Evolutionary conservation across 37 sponge, comb jelly and placozoan genomes (phyloP), one percentile per base, ranked within the genome.

Genomic region (Haliclona indistincta): DNA sequence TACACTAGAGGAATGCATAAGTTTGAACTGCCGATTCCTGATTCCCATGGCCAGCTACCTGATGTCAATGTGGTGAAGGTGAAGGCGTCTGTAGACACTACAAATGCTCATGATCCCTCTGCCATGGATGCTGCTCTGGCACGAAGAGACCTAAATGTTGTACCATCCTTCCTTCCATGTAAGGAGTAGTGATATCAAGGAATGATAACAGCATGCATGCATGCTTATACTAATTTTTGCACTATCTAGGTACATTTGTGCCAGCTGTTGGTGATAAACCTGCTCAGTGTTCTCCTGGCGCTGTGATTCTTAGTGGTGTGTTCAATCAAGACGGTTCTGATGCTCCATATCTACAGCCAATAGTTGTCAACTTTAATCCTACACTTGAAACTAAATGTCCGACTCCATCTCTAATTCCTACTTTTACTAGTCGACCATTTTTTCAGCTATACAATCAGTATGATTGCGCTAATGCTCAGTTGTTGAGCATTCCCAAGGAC

Each of bases 131-230:
- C 39, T 20, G 69, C 43, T 2, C 43, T 68, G 36, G 69, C 69
- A 5, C 69, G 69, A 20, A n/a, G 69, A 3, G 69, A 68, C 43
- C 69, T 68, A n/a, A 68, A 68, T 42, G 69, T 68, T 68, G 69
- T 68, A 0, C 69, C 69, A 40, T 39, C 67, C 25, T 66, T 66
- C 38, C 67, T 66, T 25, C 67, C 67, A 30, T 28, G 28, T n/a
- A n/a, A n/a, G n/a, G n/a, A n/a, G n/a, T n/a, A n/a, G n/a, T n/a
- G n/a, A n/a, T n/a, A n/a, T n/a, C n/a, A n/a, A n/a, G n/a, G n/a
- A n/a, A n/a, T n/a, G n/a, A n/a, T n/a, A 55, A 29, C 56, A 19
- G 19, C 19, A 51, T 51, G 19, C 5, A 29, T 4, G 23, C 26
- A 55, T 4, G 5, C 56, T 4, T 3, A 4, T 4, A 55, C 2